Conservation (phyloP, 2,113 vertebrate species). For the Petaurus breviceps region DNA sequence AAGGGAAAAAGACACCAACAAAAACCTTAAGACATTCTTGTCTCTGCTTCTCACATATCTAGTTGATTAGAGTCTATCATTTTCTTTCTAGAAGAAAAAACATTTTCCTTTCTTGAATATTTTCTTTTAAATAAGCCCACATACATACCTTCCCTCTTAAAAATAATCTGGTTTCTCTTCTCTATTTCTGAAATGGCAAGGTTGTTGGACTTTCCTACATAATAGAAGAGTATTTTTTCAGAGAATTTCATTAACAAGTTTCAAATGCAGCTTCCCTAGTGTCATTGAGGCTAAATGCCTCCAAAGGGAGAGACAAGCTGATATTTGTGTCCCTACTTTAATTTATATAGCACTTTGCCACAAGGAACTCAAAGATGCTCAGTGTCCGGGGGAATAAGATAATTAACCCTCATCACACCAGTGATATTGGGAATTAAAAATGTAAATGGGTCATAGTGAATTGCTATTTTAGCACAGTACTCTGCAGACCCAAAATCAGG, state of each 20-base stretch:
- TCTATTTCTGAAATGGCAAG: neutral
- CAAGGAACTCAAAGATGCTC: slow-evolving; percentile 19
- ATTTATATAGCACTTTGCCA: slow-evolving; percentile 17
- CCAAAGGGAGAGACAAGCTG: neutral
- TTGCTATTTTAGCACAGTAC: neutral
- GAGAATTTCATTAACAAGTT: neutral
- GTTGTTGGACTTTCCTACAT: neutral
- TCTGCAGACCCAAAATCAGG: neutral
- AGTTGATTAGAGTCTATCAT: neutral
- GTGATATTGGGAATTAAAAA: slow-evolving; percentile 5
- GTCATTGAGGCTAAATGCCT: slow-evolving; percentile 1
- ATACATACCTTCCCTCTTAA: neutral
- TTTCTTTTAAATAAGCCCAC: neutral
- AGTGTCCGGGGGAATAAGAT: slow-evolving; percentile 25
- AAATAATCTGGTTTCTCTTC: neutral
- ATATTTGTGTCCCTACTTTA: slow-evolving; percentile 23
- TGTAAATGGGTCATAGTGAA: neutral
- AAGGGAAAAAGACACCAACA: neutral
- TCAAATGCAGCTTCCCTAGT: neutral
- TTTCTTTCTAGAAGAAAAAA: slow-evolving; percentile 35
- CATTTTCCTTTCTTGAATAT: slow-evolving; percentile 20
- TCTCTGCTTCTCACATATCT: neutral
- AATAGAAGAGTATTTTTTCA: neutral
- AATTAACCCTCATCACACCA: slow-evolving; percentile 6
- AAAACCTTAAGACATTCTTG: neutral